Base-by-base conservation (phyloP, 1,140 invertebrate genomes). In the Scaptomyza montana region DNA sequence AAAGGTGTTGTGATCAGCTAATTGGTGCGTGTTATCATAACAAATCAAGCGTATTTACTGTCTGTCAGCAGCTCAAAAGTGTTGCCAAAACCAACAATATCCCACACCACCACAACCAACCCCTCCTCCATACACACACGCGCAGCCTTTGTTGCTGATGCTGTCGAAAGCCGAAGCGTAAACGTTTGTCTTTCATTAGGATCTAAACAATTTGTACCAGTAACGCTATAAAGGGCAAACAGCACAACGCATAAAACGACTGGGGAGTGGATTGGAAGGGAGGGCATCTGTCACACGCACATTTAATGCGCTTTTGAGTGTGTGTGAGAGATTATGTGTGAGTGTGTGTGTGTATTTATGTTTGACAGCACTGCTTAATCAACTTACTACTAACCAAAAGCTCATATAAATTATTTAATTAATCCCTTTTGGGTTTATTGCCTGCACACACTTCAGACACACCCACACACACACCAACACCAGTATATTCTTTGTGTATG, bases 351-450 rank as follows among this genome's bases (percentile, higher is more conserved):
- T 33, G 56, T 28, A 21, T 62, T 36, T 46, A n/a, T 59, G 19
- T 53, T 41, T 41, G 56, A 41, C 7, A 47, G 69, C 74, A 74
- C 65, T 77, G 72, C 78, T 87, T 86, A 86, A 86, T 86, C 82
- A 86, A 86, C 66, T 86, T 86, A 86, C 82, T 71, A 62, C 75
- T 69, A 76, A 86, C 78, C 84, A 89, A 86, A 87, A 87, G 82
- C 82, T 72, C 78, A 86, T 82, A 87, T 89, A 86, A 86, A 87
- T 86, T 86, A 89, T 86, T 86, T 86, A 86, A 86, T 86, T 86
- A 86, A 87, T 86, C 82, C 82, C 70, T 68, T 78, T 89, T 81
- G 78, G 78, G 73, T 78, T 78, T 78, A 78, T 78, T 78, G 65
- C 65, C 60, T 61, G 61, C 60, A 70, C 67, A 70, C 66, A 69